Percentiles rank a stretch among this genome's conserved stretches.
Conservation (phyloP, 1,140 invertebrate genomes). For the Tetramorium simillimum region DNA sequence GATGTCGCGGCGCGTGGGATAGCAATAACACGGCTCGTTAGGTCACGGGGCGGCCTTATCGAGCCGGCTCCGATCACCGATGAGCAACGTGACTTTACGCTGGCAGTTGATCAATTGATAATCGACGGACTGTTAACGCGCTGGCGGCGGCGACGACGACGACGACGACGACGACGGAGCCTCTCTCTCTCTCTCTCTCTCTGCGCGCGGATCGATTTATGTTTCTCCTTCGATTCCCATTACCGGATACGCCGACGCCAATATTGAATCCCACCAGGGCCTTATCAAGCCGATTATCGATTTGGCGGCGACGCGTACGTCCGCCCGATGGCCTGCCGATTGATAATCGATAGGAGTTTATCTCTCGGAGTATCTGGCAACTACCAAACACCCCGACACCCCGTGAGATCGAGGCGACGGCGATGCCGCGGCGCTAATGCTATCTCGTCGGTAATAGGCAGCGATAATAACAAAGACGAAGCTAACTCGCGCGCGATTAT, state of each 20-base stretch:
- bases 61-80: neutral
- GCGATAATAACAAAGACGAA: slow-evolving; percentile 43
- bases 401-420: slow-evolving; percentile 8
- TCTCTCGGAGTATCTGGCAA: slow-evolving; percentile 24
- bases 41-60: slow-evolving; percentile 3
- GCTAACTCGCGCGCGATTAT: slow-evolving; percentile 16
- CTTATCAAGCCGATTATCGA: slow-evolving; percentile 58
- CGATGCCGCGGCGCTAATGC: slow-evolving; percentile 35
- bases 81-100: neutral
- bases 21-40: slow-evolving; percentile 20
- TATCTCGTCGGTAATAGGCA: slow-evolving; percentile 40
- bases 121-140: slow-evolving; percentile 47
- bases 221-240: slow-evolving; percentile 49
- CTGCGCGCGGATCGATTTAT: slow-evolving; percentile 32
- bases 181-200: no score
- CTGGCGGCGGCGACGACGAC: neutral
- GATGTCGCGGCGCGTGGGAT: neutral
- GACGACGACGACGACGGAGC: no score
- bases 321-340: slow-evolving; percentile 3
- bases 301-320: slow-evolving; percentile 22
- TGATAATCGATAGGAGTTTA: slow-evolving; percentile 60
- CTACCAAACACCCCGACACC: neutral
- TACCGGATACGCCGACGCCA: slow-evolving; percentile 34
- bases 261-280: slow-evolving; percentile 43
- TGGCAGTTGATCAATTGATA: slow-evolving; percentile 45